Percentiles rank a stretch among this genome's conserved stretches.
Conservation (phyloP, 1,140 invertebrate species). For the Micrasema minimum region DNA sequence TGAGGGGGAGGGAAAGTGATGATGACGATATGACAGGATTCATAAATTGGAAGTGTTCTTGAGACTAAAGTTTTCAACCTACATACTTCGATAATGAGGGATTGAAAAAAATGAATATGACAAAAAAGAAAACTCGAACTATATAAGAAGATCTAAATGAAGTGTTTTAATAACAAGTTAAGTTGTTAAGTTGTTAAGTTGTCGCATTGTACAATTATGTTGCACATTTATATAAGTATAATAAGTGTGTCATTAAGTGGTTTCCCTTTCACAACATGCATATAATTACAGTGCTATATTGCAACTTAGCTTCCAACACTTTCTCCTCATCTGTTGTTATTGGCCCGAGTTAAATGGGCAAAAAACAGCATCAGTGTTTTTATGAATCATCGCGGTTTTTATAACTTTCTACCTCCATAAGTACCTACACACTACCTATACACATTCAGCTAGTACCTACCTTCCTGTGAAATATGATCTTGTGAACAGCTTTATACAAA, state of each 20-base stretch:
- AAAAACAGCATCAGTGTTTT: conserved; percentile 12
- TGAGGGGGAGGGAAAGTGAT: not conserved
- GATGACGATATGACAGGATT: not conserved
- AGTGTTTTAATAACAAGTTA: too few relatives aligned
- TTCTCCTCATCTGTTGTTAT: not conserved
- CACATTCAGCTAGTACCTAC: too few relatives aligned
- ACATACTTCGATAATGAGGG: too few relatives aligned
- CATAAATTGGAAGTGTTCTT: not conserved
- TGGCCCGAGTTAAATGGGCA: not conserved
- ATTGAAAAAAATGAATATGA: too few relatives aligned
- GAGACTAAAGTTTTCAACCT: too few relatives aligned
- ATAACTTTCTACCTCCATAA: conserved; percentile 1
- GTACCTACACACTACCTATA: too few relatives aligned
- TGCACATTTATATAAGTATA: not conserved
- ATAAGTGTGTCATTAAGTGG: conserved; percentile 6
- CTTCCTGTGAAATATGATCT: too few relatives aligned
- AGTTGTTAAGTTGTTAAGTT: too few relatives aligned
- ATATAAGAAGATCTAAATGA: too few relatives aligned
- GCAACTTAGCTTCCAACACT: not conserved
- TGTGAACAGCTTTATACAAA: too few relatives aligned
- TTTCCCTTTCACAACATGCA: not conserved
- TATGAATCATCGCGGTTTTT: conserved; percentile 2
- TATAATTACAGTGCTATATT: not conserved
- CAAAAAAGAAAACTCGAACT: too few relatives aligned
- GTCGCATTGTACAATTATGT: too few relatives aligned